Percentiles rank a stretch among this genome's conserved stretches.
These are phyloP conservation scores for Pogonophryne albipinna DNA, from an alignment of 2,797 vertebrate genomes.

Conservation along the genomic window DNA sequence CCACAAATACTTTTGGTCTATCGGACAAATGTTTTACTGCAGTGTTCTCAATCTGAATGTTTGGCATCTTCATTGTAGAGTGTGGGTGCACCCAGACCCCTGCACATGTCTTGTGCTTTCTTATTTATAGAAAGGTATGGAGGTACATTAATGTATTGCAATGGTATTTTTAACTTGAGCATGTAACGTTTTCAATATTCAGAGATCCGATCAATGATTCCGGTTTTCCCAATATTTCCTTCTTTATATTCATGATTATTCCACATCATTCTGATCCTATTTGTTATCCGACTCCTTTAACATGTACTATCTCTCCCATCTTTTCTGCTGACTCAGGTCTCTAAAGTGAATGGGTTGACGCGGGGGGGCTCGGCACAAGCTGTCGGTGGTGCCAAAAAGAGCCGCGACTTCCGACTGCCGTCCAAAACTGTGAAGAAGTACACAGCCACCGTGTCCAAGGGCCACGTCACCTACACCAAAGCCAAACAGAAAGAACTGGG, in stretches of 20 bases:
- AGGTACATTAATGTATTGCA: background rate
- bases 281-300: background rate
- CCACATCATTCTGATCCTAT: background rate
- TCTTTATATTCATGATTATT: background rate
- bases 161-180: slow-evolving; percentile 7
- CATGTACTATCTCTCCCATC: background rate
- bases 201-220: slow-evolving; percentile 1
- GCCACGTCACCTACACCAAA: slow-evolving; percentile 99
- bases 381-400: slow-evolving; percentile 95
- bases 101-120: slow-evolving; percentile 20
- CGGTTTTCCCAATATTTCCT: background rate
- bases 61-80: slow-evolving; percentile 39
- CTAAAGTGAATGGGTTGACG: slow-evolving; percentile 95
- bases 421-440: slow-evolving; percentile 99
- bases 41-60: slow-evolving; percentile 33
- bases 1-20: slow-evolving; percentile 56
- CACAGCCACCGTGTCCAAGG: slow-evolving; percentile 98
- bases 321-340: slow-evolving; percentile 83
- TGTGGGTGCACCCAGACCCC: slow-evolving; percentile 28
- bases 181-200: background rate
- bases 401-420: slow-evolving; percentile 96
- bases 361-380: slow-evolving; percentile 91
- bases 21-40: slow-evolving; percentile 45
- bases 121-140: slow-evolving; percentile 23
- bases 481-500: slow-evolving; percentile 98